These are phyloP conservation scores for Elephas maximus DNA, from an alignment of 2,113 vertebrate species.

Conservation along the genomic window DNA sequence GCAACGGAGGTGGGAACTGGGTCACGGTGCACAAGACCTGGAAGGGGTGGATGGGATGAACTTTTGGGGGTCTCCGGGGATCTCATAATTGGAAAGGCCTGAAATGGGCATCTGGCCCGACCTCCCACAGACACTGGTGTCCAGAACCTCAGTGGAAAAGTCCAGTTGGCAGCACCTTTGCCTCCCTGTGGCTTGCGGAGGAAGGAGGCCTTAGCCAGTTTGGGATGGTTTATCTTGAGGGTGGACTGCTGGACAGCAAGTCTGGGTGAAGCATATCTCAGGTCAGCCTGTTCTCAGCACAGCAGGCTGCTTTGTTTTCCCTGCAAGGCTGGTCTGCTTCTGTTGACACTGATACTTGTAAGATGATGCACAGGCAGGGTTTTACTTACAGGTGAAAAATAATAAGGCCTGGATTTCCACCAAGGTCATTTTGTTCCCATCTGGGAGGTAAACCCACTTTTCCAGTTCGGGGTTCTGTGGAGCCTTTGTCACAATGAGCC, in stretches of 20 bases:
- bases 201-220: not conserved
- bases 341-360: not conserved
- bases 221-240: not conserved
- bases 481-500: not conserved
- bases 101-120: no score
- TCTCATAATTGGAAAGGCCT: not conserved
- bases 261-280: not conserved
- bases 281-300: not conserved
- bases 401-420: not conserved
- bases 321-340: not conserved
- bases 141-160: not conserved
- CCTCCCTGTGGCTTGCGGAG: not conserved
- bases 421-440: not conserved
- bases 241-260: not conserved
- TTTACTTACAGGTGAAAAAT: conserved; percentile 26
- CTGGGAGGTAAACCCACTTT: not conserved
- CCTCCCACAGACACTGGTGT: not conserved
- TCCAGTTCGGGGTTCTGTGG: not conserved
- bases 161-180: not conserved
- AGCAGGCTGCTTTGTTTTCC: not conserved
- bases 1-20: not conserved
- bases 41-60: not conserved
- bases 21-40: not conserved
- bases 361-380: not conserved
- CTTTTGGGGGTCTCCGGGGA: no score